Percentiles rank a stretch among this genome's conserved stretches.
Conservation (phyloP, 2,797 vertebrate species). For the Eulemur mongoz region DNA sequence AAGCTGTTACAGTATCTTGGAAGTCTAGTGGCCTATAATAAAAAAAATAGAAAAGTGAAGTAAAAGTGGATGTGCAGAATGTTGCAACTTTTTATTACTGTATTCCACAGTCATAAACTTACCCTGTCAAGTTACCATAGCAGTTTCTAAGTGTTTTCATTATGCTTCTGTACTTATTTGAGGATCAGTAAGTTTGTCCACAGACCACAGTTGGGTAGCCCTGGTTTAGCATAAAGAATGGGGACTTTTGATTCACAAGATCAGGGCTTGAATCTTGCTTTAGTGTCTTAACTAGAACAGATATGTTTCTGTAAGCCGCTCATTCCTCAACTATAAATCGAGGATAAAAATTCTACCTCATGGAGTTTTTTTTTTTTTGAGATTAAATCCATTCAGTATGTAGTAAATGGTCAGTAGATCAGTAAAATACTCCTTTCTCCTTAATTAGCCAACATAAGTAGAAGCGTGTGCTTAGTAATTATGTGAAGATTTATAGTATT, state of each 20-base stretch:
- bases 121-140: neutral
- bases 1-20: neutral
- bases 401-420: neutral
- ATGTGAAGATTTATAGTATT: neutral
- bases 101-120: neutral
- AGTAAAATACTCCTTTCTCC: neutral
- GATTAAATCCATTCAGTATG: neutral
- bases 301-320: neutral
- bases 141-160: neutral
- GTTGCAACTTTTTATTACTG: neutral
- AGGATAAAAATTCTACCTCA: neutral
- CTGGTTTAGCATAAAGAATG: neutral
- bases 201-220: neutral
- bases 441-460: neutral
- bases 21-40: neutral
- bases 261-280: neutral
- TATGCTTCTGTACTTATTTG: neutral
- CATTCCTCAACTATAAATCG: neutral
- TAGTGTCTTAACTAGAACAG: neutral
- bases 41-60: neutral
- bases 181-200: neutral
- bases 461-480: neutral
- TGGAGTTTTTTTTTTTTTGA: neutral
- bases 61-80: neutral
- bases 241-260: neutral